A percentile compares a stretch with the other conserved stretches of the same genome.
phyloP scores from a whole-genome alignment of 92 coral and sea anemone species.

The Palythoa grandiflora region DNA sequence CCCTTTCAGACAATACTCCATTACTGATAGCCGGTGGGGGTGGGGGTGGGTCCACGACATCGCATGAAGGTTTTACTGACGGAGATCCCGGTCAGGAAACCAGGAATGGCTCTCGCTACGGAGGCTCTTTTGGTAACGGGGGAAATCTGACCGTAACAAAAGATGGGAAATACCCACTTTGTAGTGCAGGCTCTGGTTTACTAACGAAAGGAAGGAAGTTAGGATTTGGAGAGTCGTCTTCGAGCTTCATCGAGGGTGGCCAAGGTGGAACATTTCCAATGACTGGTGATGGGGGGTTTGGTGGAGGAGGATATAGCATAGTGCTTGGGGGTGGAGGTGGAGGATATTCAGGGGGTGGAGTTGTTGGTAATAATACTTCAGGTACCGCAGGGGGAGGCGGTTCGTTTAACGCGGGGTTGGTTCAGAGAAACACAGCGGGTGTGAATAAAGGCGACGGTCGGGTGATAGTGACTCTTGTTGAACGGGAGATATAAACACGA shows the following conservation, averaged over 20 bases:
- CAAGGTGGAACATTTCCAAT: conserved; percentile 46
- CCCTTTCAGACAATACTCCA: conserved; percentile 63
- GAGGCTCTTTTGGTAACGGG: conserved; percentile 66
- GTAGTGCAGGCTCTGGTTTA: conserved; percentile 79
- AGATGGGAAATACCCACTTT: conserved; percentile 34
- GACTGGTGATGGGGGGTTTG: conserved; percentile 84
- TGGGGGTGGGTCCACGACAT: conserved; percentile 78
- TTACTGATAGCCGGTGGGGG: conserved; percentile 88
- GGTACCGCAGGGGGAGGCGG: conserved; percentile 98
- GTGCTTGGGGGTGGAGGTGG: conserved; percentile 97
- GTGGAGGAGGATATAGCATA: conserved; percentile 92
- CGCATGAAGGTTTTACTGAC: conserved; percentile 35
- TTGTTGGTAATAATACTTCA: conserved; percentile 69
- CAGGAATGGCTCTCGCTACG: conserved; percentile 68
- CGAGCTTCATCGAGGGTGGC: conserved; percentile 69
- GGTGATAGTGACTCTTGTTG: conserved; percentile 65
- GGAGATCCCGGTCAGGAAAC: conserved; percentile 88
- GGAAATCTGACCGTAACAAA: conserved; percentile 56
- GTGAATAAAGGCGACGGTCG: conserved; percentile 78
- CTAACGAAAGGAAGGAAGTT: conserved; percentile 51
- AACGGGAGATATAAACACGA: conserved; percentile 6
- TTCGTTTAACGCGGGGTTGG: conserved; percentile 81
- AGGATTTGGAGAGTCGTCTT: conserved; percentile 13
- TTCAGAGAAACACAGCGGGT: conserved; percentile 73
- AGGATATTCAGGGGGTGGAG: conserved; percentile 97